Evolutionary conservation across 2,888 invertebrate genomes (phyloP), one percentile per base, ranked within the genome.

Genomic region (Volucella bombylans): DNA sequence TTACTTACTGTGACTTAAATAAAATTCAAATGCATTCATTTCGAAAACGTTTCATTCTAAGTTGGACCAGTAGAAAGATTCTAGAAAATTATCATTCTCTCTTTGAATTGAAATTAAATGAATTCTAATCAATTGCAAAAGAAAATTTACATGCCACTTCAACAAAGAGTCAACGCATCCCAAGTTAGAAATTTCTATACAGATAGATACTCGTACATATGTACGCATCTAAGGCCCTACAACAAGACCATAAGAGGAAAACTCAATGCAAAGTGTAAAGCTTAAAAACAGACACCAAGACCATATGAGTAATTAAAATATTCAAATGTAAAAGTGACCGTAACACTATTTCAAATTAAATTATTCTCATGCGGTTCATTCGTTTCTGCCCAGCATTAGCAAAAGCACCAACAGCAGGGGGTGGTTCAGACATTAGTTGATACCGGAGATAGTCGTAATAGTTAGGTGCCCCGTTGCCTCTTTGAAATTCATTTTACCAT

Each of bases 331-430:
- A 83, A 80, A 83, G 74, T 83, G 83, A 74, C 80, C 83, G 74
- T 74, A 83, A 79, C 83, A 79, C 65, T 83, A 83, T 83, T 83
- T 80, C 79, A 74, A 83, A 83, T 83, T 80, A 80, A 83, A 83
- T 83, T 83, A 83, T 83, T 80, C 83, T 79, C 69, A 41, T 79
- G 83, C 49, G 83, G 80, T 83, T 74, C 79, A 71, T 83, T 74
- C 65, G 71, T 59, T 67, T 49, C 18, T 14, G 12, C 23, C 41
- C 50, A 8, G 4, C 6, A 23, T 8, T 1, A 11, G 52, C 59
- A 23, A 23, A 23, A 23, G 18, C 18, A 23, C 3, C 18, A 43
- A 41, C 2, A 31, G 55, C 45, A n/a, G 31, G 14, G 9, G 14
- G 47, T 18, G 62, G 3, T 10, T 6, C 41, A 23, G 45, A 23